phyloP scores from a whole-genome alignment of 2,113 vertebrate genomes.

The Amblyopsis rosae region DNA sequence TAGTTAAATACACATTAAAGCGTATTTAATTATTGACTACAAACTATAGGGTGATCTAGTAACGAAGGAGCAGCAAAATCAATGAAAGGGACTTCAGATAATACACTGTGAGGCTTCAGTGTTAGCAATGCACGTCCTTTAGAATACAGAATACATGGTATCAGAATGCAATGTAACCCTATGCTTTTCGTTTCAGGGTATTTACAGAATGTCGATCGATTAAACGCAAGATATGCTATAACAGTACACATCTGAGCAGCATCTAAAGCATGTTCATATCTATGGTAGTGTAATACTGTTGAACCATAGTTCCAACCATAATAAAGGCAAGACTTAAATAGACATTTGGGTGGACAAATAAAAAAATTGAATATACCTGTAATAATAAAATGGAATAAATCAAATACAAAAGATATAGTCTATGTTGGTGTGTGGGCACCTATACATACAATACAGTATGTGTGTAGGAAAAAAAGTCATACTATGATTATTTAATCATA shows the following conservation, averaged over 20 bases:
- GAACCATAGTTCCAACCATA: neutral
- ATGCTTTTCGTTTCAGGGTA: neutral
- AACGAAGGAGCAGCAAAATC: slow-evolving; percentile 11
- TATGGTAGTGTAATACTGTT: neutral
- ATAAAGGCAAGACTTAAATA: neutral
- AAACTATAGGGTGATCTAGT: slow-evolving; percentile 12
- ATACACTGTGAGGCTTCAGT: neutral
- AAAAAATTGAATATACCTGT: too few relatives aligned
- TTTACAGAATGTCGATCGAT: neutral
- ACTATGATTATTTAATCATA: slow-evolving; percentile 20
- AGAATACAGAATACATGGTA: neutral
- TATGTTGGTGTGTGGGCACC: too few relatives aligned
- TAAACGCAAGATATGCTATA: neutral
- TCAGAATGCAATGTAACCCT: neutral
- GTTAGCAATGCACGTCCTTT: neutral
- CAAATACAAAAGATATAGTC: too few relatives aligned
- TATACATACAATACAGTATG: too few relatives aligned
- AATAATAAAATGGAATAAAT: too few relatives aligned
- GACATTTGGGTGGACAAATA: slow-evolving; percentile 3
- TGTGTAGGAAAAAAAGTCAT: too few relatives aligned
- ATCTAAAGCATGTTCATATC: neutral
- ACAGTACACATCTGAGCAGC: slow-evolving; percentile 1
- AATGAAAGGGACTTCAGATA: slow-evolving; percentile 4
- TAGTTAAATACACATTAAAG: slow-evolving; percentile 56
- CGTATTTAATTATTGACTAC: slow-evolving; percentile 45